Conservation (phyloP, 2,113 vertebrate species). For the Tenrec ecaudatus region DNA sequence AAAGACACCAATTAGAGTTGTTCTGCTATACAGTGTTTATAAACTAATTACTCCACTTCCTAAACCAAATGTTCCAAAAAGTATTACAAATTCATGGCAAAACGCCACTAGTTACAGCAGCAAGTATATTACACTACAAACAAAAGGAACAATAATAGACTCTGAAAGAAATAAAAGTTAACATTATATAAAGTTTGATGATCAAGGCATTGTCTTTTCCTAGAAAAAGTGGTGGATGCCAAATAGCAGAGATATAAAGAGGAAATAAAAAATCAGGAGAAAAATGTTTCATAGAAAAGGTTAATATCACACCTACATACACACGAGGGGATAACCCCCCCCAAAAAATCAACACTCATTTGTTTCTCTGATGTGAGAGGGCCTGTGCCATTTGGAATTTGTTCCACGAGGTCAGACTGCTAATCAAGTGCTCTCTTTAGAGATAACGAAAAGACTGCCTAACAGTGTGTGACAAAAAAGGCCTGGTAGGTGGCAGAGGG, state of each 20-base stretch:
- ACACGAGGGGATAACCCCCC: neutral
- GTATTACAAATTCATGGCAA: slow-evolving; percentile 88
- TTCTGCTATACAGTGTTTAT: slow-evolving; percentile 90
- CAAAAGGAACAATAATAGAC: slow-evolving; percentile 3
- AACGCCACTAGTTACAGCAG: slow-evolving; percentile 81
- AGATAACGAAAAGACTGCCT: too few species aligned
- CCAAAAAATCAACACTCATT: too few species aligned
- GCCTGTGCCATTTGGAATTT: too few species aligned
- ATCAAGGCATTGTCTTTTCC: neutral
- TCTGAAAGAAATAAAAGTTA: slow-evolving; percentile 34
- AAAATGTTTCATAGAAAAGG: neutral
- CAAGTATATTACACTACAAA: slow-evolving; percentile 61
- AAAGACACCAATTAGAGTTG: slow-evolving; percentile 88
- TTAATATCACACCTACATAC: neutral
- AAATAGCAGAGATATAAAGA: neutral
- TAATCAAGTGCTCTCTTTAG: too few species aligned
- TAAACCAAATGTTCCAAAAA: slow-evolving; percentile 90
- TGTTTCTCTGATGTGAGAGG: too few species aligned
- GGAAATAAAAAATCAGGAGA: slow-evolving; percentile 20
- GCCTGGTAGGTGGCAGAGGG: neutral
- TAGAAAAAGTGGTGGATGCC: neutral
- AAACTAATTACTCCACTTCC: slow-evolving; percentile 93
- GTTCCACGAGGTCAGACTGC: too few species aligned
- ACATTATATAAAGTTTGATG: neutral
- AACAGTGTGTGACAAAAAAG: too few species aligned